phyloP scores from a whole-genome alignment of 1,140 invertebrate genomes.

The Lasioglossum baleicum region DNA sequence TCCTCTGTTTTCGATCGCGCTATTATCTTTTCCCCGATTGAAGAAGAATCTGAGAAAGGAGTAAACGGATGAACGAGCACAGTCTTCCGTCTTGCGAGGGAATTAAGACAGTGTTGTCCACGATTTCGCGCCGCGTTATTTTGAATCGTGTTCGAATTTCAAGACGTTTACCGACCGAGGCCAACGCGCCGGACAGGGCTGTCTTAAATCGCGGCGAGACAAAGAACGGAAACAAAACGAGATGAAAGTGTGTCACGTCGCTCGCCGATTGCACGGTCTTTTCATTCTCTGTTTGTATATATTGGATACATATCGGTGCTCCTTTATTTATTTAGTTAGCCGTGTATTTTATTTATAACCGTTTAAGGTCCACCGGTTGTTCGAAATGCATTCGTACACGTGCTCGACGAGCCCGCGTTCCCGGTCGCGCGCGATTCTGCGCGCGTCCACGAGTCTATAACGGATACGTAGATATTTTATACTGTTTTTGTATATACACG shows the following conservation, averaged over 20 bases:
- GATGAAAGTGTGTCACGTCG: slow-evolving; percentile 14
- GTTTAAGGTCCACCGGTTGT: slow-evolving; percentile 1
- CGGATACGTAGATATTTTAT: slow-evolving; percentile 42
- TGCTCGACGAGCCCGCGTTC: not conserved
- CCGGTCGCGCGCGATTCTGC: slow-evolving; percentile 20
- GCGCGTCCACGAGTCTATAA: slow-evolving; percentile 6
- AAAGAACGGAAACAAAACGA: not conserved
- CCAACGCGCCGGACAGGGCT: not conserved
- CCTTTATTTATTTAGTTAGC: slow-evolving; percentile 68
- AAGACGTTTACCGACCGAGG: not conserved
- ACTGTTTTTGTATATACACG: slow-evolving; percentile 59
- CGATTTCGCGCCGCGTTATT: not conserved
- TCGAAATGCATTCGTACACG: not conserved
- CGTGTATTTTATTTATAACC: slow-evolving; percentile 61
- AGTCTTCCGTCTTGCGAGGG: slow-evolving; percentile 51
- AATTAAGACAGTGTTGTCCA: not conserved
- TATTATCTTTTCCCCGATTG: not conserved
- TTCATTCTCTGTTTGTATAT: slow-evolving; percentile 52
- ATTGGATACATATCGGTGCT: slow-evolving; percentile 39
- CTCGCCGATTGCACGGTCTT: slow-evolving; percentile 8
- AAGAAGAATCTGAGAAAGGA: not conserved
- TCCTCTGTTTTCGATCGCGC: not conserved
- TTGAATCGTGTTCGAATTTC: not conserved
- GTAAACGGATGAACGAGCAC: slow-evolving; percentile 8
- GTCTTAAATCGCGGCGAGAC: not conserved